Evolutionary conservation across 2,888 invertebrate species (phyloP), one percentile per base, ranked within the genome.

Genomic region (Ctenicera cuprea): DNA sequence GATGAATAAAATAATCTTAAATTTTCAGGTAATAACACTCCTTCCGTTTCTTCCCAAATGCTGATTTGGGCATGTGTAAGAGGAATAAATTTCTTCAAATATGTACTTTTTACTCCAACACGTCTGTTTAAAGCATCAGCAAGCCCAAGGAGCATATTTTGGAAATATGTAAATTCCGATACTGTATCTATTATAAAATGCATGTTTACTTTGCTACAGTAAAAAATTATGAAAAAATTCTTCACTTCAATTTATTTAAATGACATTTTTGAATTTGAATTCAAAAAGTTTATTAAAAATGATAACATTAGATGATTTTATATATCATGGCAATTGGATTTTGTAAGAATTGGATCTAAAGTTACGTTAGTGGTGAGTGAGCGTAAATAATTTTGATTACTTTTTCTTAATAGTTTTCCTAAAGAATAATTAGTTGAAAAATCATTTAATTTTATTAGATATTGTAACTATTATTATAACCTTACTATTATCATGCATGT

Each of bases 21-120:
- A 84, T 96, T 95, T 76, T 94, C 93, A 0, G 95, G 95, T 63
- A 96, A 87, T 59, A 90, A 87, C 61, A 94, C 92, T 61, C 93
- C 92, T 84, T 96, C 93, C 74, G 93, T 90, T 82, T 95, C 95
- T 83, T 96, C 95, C 95, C 95, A 96, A 43, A 91, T 91, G 11
- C 92, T 90, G 61, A 95, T 86, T 62, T 91, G 90, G 14, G 90
- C 87, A 78, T 92, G 90, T 77, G 94, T 93, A 79, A 93, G 93
- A 2, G 94, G 93, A 73, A 89, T 84, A 74, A 91, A 88, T 65
- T 93, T 91, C 78, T 93, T 92, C 38, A 94, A 89, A 69, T 87
- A 89, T 3, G 94, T 91, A 83, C 94, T 92, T 80, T 91, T 91
- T 61, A 95, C 91, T 33, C 94, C 91, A n/a, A 38, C 20, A 12